phyloP scores from a whole-genome alignment of 2,113 vertebrate genomes.

The Mustelus asterias region DNA sequence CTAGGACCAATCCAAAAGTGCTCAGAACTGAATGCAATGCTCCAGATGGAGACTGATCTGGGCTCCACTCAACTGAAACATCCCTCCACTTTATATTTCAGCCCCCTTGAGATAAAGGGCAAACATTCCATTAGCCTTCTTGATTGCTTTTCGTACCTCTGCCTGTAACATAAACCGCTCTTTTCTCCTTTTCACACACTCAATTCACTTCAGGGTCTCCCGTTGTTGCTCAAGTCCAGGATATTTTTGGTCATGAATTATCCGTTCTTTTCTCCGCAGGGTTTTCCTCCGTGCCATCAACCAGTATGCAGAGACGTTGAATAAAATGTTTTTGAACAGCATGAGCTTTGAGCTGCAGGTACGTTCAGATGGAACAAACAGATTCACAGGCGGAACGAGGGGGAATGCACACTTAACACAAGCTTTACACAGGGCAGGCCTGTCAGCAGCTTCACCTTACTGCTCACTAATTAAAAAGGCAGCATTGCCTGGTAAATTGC shows the following conservation, averaged over 20 bases:
- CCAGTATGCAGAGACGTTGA: constrained; percentile 45
- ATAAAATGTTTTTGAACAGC: constrained; percentile 45
- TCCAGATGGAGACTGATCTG: background rate
- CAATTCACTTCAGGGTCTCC: background rate
- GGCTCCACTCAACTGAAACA: background rate
- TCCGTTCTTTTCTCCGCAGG: constrained; percentile 39
- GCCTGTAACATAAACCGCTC: background rate
- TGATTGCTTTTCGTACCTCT: background rate
- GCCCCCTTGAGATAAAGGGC: background rate
- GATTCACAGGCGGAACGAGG: background rate
- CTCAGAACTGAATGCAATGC: background rate
- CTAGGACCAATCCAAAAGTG: background rate
- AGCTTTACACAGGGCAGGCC: background rate
- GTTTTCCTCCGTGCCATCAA: constrained; percentile 50
- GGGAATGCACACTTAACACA: too few species aligned
- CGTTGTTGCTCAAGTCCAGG: background rate
- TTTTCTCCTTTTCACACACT: too few species aligned
- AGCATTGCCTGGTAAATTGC: background rate
- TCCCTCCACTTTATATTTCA: background rate
- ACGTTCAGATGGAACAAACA: constrained; percentile 13
- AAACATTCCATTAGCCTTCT: background rate
- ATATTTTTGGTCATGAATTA: background rate
- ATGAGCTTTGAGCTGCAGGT: constrained; percentile 52
- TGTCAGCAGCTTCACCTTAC: background rate
- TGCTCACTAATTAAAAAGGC: background rate